phyloP scores from a whole-genome alignment of 2,797 vertebrate species.

The Perodicticus potto region DNA sequence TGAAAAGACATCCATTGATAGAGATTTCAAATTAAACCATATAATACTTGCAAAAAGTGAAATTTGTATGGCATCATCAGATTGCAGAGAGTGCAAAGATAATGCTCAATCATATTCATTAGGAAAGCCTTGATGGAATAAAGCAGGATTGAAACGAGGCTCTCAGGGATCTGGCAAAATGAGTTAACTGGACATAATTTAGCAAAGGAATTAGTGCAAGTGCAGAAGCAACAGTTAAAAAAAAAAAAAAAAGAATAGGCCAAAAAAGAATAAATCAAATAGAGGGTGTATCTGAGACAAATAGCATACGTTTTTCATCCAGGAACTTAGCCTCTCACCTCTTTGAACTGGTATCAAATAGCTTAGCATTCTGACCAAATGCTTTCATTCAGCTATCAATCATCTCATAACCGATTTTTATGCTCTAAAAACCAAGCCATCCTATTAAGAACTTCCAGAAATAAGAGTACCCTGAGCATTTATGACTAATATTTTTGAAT shows the following conservation, averaged over 20 bases:
- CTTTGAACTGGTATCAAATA: constrained; percentile 60
- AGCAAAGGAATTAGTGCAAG: not conserved
- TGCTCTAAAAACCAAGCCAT: constrained; percentile 56
- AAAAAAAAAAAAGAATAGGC: not conserved
- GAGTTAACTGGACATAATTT: not conserved
- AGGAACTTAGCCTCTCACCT: constrained; percentile 57
- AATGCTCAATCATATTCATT: not conserved
- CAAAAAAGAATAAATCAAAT: not conserved
- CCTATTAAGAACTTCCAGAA: constrained; percentile 60
- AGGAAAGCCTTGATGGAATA: not conserved
- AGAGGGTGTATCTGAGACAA: constrained; percentile 6
- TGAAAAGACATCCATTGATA: not conserved
- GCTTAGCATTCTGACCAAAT: constrained; percentile 72
- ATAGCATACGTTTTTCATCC: constrained; percentile 44
- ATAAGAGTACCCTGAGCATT: not conserved
- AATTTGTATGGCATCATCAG: not conserved
- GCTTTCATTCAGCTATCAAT: constrained; percentile 64
- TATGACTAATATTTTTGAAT: not conserved
- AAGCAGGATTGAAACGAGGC: not conserved
- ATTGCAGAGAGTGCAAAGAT: not conserved
- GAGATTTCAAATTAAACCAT: not conserved
- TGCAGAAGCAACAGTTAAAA: not conserved
- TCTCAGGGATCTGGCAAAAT: not conserved
- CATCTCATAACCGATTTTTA: constrained; percentile 70
- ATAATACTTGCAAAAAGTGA: not conserved